A percentile compares a stretch with the other conserved stretches of the same genome.
Evolutionary conservation across 2,113 vertebrate genomes (phyloP).

Genomic region (Xiphophorus hellerii): DNA sequence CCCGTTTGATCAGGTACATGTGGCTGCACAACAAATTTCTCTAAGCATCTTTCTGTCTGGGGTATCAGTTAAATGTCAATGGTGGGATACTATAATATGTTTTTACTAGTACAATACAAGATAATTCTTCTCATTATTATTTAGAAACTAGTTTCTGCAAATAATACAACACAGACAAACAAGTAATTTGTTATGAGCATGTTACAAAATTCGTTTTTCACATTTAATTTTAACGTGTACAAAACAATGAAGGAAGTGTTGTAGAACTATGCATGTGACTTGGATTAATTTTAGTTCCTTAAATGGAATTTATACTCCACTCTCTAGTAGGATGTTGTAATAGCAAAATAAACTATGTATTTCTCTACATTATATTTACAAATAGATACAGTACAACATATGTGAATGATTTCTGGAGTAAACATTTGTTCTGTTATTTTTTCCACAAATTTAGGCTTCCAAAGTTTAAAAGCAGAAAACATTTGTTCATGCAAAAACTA

Average conservation of each 20-base stretch:
- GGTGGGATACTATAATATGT: not conserved
- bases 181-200: not conserved
- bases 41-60: not conserved
- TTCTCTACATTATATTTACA: too few relatives aligned
- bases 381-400: too few relatives aligned
- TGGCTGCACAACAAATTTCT: not conserved
- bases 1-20: slow-evolving; percentile 63
- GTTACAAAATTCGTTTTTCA: too few relatives aligned
- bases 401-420: too few relatives aligned
- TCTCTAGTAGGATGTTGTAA: too few relatives aligned
- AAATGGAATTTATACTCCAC: too few relatives aligned
- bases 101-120: not conserved
- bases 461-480: too few relatives aligned
- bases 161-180: not conserved
- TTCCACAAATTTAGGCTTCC: too few relatives aligned
- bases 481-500: too few relatives aligned
- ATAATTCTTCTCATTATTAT: not conserved
- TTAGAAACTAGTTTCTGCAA: not conserved
- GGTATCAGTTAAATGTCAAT: not conserved
- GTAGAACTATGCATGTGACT: not conserved
- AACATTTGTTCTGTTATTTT: too few relatives aligned
- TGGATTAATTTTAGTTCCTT: too few relatives aligned
- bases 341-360: too few relatives aligned
- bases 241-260: not conserved
- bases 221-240: not conserved